Evolutionary conservation across 2,888 invertebrate genomes (phyloP).

Genomic region (Eupithecia vulgata): DNA sequence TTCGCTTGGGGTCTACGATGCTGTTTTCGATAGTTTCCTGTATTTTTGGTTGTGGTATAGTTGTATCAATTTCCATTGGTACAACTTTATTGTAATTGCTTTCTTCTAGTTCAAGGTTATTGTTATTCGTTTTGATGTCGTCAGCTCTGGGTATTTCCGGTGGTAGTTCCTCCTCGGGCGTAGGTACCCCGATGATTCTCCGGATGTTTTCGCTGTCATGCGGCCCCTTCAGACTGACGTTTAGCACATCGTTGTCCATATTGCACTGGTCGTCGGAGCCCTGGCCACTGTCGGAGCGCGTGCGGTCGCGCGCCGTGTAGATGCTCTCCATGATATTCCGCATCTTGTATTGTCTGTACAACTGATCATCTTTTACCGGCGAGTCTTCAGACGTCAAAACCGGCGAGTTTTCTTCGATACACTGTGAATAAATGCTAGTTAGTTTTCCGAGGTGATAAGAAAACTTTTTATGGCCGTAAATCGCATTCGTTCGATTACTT

Average conservation of each 20-base stretch:
- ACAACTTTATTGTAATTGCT: slow-evolving; percentile 72
- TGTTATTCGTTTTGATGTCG: slow-evolving; percentile 67
- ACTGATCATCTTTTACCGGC: slow-evolving; percentile 72
- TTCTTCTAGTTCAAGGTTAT: slow-evolving; percentile 70
- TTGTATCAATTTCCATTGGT: slow-evolving; percentile 78
- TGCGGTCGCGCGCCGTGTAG: slow-evolving; percentile 68
- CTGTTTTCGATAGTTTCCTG: slow-evolving; percentile 64
- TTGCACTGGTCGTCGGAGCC: slow-evolving; percentile 77
- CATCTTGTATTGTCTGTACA: slow-evolving; percentile 68
- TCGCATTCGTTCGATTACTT: slow-evolving; percentile 53
- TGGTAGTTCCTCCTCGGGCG: slow-evolving; percentile 70
- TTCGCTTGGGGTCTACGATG: slow-evolving; percentile 60
- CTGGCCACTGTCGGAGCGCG: slow-evolving; percentile 77
- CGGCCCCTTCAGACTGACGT: slow-evolving; percentile 69
- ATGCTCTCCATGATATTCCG: slow-evolving; percentile 75
- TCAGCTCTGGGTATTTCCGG: slow-evolving; percentile 65
- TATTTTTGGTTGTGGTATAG: slow-evolving; percentile 71
- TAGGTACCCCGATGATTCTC: slow-evolving; percentile 76
- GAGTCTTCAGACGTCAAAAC: slow-evolving; percentile 77
- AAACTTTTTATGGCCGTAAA: slow-evolving; percentile 27
- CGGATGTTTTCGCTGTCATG: slow-evolving; percentile 74
- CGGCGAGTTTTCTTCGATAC: slow-evolving; percentile 74
- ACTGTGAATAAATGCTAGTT: slow-evolving; percentile 59
- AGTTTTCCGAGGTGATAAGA: slow-evolving; percentile 21
- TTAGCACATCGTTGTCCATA: slow-evolving; percentile 70